Percentiles rank a stretch among this genome's conserved stretches.
These are phyloP conservation scores for Thunnus thynnus DNA, from an alignment of 2,113 vertebrate genomes.

Conservation along the genomic window DNA sequence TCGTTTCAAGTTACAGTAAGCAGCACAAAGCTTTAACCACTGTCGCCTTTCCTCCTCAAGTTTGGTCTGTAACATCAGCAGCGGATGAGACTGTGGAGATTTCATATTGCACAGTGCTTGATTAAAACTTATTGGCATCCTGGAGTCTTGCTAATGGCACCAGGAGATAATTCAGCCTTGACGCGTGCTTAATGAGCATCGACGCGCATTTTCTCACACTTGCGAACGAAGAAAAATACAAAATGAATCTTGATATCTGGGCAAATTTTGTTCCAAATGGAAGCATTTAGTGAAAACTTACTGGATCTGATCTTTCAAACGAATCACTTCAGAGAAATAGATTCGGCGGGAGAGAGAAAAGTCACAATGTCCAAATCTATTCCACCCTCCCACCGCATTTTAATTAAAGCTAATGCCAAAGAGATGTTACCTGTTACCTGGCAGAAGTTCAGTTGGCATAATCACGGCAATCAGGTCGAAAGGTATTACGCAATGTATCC, in stretches of 20 bases:
- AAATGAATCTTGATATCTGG: background rate
- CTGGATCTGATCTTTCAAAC: background rate
- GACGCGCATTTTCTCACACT: background rate
- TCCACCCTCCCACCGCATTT: background rate
- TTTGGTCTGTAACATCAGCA: conserved; percentile 12
- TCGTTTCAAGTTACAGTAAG: conserved; percentile 39
- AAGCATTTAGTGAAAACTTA: background rate
- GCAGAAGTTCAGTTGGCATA: conserved; percentile 15
- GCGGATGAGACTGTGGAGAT: conserved; percentile 28
- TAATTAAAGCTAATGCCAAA: background rate
- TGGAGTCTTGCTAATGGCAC: conserved; percentile 30
- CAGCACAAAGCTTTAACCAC: conserved; percentile 6
- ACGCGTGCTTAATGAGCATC: background rate
- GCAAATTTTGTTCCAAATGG: background rate
- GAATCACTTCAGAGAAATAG: background rate
- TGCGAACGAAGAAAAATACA: conserved; percentile 1
- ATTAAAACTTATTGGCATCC: conserved; percentile 38
- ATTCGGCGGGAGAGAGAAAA: background rate
- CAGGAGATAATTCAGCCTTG: background rate
- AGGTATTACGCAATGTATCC: background rate
- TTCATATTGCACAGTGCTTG: conserved; percentile 34
- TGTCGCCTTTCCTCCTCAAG: conserved; percentile 1
- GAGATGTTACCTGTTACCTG: conserved; percentile 8
- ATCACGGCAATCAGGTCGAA: background rate
- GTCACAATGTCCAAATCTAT: background rate